A percentile compares a stretch with the other conserved stretches of the same genome.
These are phyloP conservation scores for Telenomus remus DNA, from an alignment of 1,140 invertebrate species.

Conservation along the genomic window DNA sequence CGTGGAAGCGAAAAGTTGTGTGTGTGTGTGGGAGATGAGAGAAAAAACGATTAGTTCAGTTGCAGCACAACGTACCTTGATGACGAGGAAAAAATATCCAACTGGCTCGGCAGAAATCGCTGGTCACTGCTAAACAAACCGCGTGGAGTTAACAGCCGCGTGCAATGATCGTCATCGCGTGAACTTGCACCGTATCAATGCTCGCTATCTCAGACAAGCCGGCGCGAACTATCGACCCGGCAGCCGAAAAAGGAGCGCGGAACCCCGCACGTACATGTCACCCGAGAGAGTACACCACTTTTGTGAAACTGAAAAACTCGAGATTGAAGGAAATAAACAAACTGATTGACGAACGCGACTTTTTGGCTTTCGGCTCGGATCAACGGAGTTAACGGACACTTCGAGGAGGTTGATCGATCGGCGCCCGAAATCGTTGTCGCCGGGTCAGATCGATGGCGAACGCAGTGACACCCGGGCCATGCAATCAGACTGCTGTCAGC, in stretches of 20 bases:
- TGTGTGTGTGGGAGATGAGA: no score
- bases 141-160: conserved; percentile 14
- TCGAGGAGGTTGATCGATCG: no score
- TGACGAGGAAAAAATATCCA: conserved; percentile 7
- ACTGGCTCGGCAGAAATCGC: background rate
- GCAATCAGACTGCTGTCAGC: conserved; percentile 1
- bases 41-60: no score
- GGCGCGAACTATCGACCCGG: conserved; percentile 71
- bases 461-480: no score
- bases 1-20: no score
- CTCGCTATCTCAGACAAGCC: conserved; percentile 50
- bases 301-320: conserved; percentile 4
- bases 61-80: background rate
- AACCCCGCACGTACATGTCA: conserved; percentile 54
- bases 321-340: no score
- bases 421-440: no score
- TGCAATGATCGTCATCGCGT: conserved; percentile 29
- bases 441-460: no score
- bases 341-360: no score
- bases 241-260: conserved; percentile 66
- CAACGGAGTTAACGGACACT: no score
- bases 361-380: background rate
- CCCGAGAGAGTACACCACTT: conserved; percentile 40
- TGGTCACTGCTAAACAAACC: conserved; percentile 17
- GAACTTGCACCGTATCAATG: conserved; percentile 33